Percentiles rank a stretch among this genome's conserved stretches.
phyloP scores from a whole-genome alignment of 2,888 invertebrate species.

The Entomobrya proxima region DNA sequence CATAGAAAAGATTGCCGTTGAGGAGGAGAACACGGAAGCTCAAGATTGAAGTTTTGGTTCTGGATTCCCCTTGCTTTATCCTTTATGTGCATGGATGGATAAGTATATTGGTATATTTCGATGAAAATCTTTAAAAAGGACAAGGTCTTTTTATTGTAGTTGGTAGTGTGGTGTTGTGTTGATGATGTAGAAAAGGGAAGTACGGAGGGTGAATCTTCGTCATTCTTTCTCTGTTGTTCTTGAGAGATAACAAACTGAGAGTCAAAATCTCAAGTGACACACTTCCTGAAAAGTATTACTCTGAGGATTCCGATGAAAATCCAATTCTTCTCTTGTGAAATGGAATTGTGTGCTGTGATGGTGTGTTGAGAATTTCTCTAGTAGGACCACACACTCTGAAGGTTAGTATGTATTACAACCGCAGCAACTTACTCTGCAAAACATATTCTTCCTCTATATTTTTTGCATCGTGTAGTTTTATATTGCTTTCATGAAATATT shows the following conservation, averaged over 20 bases:
- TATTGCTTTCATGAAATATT: not conserved
- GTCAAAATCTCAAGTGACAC: conserved; percentile 73
- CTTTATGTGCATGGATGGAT: not conserved
- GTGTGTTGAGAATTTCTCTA: not conserved
- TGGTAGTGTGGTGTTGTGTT: not conserved
- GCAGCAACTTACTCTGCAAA: not conserved
- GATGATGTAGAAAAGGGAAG: conserved; percentile 10
- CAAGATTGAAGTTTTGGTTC: not conserved
- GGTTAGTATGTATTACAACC: not conserved
- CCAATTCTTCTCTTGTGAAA: conserved; percentile 70
- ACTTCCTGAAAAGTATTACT: conserved; percentile 73
- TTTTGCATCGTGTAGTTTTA: not conserved
- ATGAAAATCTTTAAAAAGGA: conserved; percentile 6
- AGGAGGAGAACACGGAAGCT: not conserved
- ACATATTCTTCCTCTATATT: not conserved
- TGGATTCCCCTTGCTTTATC: not conserved
- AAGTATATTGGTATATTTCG: not conserved
- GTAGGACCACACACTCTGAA: not conserved
- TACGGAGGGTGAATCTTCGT: conserved; percentile 31
- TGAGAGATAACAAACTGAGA: conserved; percentile 70
- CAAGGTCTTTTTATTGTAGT: not conserved
- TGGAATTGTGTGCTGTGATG: conserved; percentile 48
- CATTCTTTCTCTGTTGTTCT: conserved; percentile 40
- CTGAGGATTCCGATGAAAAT: conserved; percentile 72
- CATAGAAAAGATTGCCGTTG: not conserved